A percentile compares a stretch with the other conserved stretches of the same genome.
These are phyloP conservation scores for Neodiprion virginianus DNA, from an alignment of 1,140 invertebrate genomes.

Conservation along the genomic window DNA sequence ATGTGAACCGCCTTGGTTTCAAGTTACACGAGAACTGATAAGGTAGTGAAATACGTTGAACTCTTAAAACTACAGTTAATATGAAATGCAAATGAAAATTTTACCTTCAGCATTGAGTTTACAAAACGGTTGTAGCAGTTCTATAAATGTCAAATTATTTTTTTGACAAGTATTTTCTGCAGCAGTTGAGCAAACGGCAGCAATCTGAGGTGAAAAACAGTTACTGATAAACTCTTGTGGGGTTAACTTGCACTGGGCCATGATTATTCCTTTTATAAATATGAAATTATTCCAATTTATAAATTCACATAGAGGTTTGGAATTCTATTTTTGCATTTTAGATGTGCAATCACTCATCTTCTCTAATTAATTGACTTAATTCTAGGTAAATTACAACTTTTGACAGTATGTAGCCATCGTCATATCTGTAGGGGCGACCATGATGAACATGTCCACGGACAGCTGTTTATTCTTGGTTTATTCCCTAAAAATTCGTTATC, in stretches of 20 bases:
- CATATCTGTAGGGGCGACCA: slow-evolving; percentile 14
- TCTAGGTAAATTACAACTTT: slow-evolving; percentile 18
- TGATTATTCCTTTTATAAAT: slow-evolving; percentile 35
- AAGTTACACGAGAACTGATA: too few relatives aligned
- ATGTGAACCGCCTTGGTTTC: too few relatives aligned
- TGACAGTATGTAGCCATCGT: slow-evolving; percentile 9
- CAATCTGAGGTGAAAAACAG: slow-evolving; percentile 88
- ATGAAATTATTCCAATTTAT: neutral
- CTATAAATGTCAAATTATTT: slow-evolving; percentile 90
- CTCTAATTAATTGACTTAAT: slow-evolving; percentile 5
- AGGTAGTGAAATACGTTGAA: too few relatives aligned
- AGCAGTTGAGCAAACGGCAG: slow-evolving; percentile 80
- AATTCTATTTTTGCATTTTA: neutral
- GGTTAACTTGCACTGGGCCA: slow-evolving; percentile 72
- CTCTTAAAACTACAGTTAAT: too few relatives aligned
- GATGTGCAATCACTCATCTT: neutral
- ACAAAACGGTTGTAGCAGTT: slow-evolving; percentile 90
- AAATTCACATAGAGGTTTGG: neutral
- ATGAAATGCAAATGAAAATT: slow-evolving; percentile 28
- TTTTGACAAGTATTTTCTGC: slow-evolving; percentile 86
- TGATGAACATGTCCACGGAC: slow-evolving; percentile 31
- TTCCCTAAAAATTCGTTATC: neutral
- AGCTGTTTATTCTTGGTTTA: slow-evolving; percentile 23
- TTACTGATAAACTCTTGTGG: slow-evolving; percentile 88
- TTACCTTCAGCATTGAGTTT: slow-evolving; percentile 80